Percentiles rank a stretch among this genome's conserved stretches.
Evolutionary conservation across 2,888 invertebrate species (phyloP).

Genomic region (Erannis defoliaria): DNA sequence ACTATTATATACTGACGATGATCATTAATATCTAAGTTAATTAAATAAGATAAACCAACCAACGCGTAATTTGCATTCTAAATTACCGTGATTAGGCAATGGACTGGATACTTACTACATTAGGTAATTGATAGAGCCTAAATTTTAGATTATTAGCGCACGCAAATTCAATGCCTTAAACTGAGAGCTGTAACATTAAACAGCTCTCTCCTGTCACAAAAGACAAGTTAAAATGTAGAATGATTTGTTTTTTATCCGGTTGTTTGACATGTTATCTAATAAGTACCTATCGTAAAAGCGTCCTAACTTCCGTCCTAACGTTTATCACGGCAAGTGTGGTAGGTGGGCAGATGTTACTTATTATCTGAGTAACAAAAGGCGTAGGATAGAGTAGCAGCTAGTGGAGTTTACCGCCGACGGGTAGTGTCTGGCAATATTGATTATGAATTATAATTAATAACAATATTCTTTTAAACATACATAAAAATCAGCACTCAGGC

Average conservation of each 20-base stretch:
- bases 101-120: slow-evolving; percentile 9
- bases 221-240: slow-evolving; percentile 50
- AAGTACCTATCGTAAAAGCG: background rate
- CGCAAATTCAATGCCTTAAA: slow-evolving; percentile 32
- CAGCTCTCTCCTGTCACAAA: slow-evolving; percentile 57
- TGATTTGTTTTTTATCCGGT: slow-evolving; percentile 11
- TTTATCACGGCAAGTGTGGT: too few relatives aligned
- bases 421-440: too few relatives aligned
- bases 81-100: background rate
- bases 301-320: slow-evolving; percentile 44
- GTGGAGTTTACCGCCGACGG: too few relatives aligned
- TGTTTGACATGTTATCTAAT: slow-evolving; percentile 14
- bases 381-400: too few relatives aligned
- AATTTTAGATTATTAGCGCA: slow-evolving; percentile 17
- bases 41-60: too few relatives aligned
- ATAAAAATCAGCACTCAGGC: too few relatives aligned
- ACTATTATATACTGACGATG: too few relatives aligned
- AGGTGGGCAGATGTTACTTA: too few relatives aligned
- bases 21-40: too few relatives aligned
- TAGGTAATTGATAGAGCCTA: slow-evolving; percentile 18
- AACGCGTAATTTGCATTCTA: background rate
- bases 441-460: too few relatives aligned
- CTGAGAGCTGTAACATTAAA: slow-evolving; percentile 34
- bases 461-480: too few relatives aligned
- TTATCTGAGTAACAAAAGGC: too few relatives aligned